These are phyloP conservation scores for Hipparchia sbordonii DNA, from an alignment of 2,888 invertebrate species.

Conservation along the genomic window DNA sequence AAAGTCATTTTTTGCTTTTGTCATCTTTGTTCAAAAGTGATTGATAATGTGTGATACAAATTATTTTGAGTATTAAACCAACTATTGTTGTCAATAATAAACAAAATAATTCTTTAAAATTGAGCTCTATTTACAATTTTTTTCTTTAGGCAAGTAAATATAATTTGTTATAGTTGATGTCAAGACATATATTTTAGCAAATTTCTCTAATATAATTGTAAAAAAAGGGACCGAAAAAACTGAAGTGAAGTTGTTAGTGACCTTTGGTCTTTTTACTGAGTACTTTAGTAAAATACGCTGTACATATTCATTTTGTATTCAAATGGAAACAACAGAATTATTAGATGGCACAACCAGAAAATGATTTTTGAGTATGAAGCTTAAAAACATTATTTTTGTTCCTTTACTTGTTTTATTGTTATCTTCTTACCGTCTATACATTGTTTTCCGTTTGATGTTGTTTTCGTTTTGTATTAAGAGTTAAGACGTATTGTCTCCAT, in stretches of 20 bases:
- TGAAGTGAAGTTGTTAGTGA: no score
- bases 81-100: no score
- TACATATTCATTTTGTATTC: background rate
- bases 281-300: background rate
- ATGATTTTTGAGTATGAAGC: conserved; percentile 49
- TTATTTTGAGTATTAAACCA: no score
- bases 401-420: conserved; percentile 49
- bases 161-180: no score
- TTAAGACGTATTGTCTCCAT: conserved; percentile 34
- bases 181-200: background rate
- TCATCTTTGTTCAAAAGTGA: no score
- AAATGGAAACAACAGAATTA: conserved; percentile 47
- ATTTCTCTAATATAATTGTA: background rate
- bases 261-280: no score
- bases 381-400: conserved; percentile 43
- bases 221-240: no score
- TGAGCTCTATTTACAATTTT: no score
- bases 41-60: no score
- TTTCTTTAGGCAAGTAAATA: background rate
- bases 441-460: conserved; percentile 46
- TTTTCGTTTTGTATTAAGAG: conserved; percentile 40
- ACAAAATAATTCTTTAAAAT: no score
- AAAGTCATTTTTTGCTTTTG: no score
- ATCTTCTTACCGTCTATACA: conserved; percentile 48
- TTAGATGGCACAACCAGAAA: conserved; percentile 48